These are phyloP conservation scores for Dione vanillae DNA, from an alignment of 2,888 invertebrate species.

Conservation along the genomic window DNA sequence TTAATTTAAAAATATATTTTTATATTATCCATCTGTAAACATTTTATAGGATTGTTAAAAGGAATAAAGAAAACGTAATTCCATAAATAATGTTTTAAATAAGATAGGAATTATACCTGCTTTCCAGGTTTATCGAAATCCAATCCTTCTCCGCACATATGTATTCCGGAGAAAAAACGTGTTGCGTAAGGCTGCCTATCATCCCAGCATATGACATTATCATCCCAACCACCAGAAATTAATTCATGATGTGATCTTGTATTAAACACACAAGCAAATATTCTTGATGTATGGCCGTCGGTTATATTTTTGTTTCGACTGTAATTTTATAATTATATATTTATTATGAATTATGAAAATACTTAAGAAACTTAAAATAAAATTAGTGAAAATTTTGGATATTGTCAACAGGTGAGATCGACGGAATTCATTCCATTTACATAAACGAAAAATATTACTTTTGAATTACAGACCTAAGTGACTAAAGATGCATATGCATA, in stretches of 20 bases:
- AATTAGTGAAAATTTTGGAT: no score
- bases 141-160: slow-evolving; percentile 87
- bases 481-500: no score
- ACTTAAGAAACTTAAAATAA: no score
- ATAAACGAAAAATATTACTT: no score
- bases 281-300: slow-evolving; percentile 86
- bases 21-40: no score
- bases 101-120: slow-evolving; percentile 73
- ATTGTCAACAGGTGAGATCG: no score
- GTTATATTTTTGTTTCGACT: slow-evolving; percentile 76
- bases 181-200: slow-evolving; percentile 85
- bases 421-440: no score
- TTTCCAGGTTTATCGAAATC: slow-evolving; percentile 86
- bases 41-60: no score
- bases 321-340: no score
- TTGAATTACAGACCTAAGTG: no score
- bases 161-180: slow-evolving; percentile 83
- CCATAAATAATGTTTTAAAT: neutral
- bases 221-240: slow-evolving; percentile 88
- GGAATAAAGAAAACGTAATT: no score
- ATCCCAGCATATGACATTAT: slow-evolving; percentile 88
- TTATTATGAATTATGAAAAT: neutral
- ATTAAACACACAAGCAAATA: slow-evolving; percentile 87
- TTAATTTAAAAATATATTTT: neutral
- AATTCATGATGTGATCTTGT: slow-evolving; percentile 87